These are phyloP conservation scores for Columba janthina DNA, from an alignment of 2,113 vertebrate genomes.

Conservation along the genomic window DNA sequence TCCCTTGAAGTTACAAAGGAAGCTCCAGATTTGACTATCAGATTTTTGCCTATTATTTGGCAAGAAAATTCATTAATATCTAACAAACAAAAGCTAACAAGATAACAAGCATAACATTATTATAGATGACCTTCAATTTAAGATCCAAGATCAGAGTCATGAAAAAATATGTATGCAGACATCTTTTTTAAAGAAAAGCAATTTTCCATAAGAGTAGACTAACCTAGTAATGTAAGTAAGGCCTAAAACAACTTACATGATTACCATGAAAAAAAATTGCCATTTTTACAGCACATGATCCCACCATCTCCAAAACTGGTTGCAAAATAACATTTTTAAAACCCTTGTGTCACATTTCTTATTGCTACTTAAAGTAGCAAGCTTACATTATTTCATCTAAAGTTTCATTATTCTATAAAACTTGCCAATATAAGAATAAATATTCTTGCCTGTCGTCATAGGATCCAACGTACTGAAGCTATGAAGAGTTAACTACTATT, in stretches of 20 bases:
- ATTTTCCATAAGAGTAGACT: background rate
- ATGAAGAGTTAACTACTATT: background rate
- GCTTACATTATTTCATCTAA: background rate
- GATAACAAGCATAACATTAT: background rate
- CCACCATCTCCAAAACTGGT: background rate
- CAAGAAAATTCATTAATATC: background rate
- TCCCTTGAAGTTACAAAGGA: background rate
- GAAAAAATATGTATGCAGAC: background rate
- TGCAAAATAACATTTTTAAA: background rate
- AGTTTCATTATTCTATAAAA: conserved; percentile 20
- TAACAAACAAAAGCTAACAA: background rate
- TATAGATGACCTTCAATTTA: background rate
- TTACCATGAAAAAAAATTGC: background rate
- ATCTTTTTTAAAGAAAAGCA: background rate
- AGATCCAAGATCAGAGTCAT: background rate
- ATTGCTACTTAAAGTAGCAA: background rate
- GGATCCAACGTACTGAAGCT: background rate
- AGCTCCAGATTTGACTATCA: background rate
- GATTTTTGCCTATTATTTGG: background rate
- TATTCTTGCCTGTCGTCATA: background rate
- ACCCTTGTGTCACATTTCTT: background rate
- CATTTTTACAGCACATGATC: background rate
- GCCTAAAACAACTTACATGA: background rate
- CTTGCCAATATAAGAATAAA: background rate
- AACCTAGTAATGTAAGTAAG: background rate